Base-by-base conservation (phyloP, 2,888 invertebrate species). In the Zhengitettix transpicula region DNA sequence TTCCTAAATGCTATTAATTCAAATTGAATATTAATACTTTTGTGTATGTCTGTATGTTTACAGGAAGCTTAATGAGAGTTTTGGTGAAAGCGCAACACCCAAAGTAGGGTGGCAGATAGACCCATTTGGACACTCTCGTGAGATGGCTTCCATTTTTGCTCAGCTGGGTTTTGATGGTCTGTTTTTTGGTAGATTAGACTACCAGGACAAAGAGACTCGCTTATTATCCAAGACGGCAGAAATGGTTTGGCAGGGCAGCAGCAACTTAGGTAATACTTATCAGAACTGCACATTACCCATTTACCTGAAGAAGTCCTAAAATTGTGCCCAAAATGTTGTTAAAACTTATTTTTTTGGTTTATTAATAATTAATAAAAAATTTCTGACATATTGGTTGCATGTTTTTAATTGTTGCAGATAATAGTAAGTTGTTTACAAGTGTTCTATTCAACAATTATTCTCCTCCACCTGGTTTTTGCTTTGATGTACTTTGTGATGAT, bases 141-240 rank as follows among this genome's bases (percentile, higher is more conserved):
- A 94, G 73, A 87, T 89, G 76, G 92, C 92, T 0, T 85, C 85
- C 0, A 72, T 87, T 0, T 82, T 89, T 41, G 80, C 89, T 0
- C 84, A 85, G 71, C 85, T 96, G 82, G 94, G 89, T 64, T 95
- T 85, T 69, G 93, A 96, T 69, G 94, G 90, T 0, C 73, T 92
- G 63, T 86, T 94, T 68, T 81, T 95, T 60, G 93, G 89, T 0
- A 79, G 95, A 28, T 79, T 94, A 28, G 94, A 95, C 72, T 93
- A 86, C 71, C 83, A 88, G 69, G 95, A 96, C 69, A 93, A 90
- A 70, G 61, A 61, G 0, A 66, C 74, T 0, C 76, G 94, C 56
- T 70, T 84, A 12, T 61, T 65, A 1, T 74, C 76, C 0, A 80
- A 80, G 67, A 80, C 78, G 0, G 82, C 89, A 72, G 95, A 96